Evolutionary conservation across 2,888 invertebrate species (phyloP).

Genomic region (Sepioteuthis lessoniana): DNA sequence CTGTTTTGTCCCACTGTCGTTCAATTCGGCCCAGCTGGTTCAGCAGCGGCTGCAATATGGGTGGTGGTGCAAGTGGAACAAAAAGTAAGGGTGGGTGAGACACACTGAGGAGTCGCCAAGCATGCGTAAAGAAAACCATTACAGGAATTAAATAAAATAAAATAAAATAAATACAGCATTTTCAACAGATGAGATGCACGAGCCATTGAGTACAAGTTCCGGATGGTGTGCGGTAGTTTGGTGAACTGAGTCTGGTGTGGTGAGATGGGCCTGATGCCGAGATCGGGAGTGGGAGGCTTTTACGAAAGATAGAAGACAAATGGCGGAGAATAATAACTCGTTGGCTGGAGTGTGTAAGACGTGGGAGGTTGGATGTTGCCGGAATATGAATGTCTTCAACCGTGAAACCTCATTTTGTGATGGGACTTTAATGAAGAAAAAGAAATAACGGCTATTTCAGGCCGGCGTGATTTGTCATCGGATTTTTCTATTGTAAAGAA

Average conservation of each 20-base stretch:
- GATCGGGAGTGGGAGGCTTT: not conserved
- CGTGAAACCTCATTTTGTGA: not conserved
- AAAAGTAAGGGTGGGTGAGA: not conserved
- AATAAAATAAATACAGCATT: not conserved
- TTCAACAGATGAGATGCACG: not conserved
- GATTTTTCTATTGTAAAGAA: not conserved
- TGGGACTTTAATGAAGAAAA: not conserved
- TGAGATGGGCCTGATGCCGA: not conserved
- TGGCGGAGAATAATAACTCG: not conserved
- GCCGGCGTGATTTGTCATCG: not conserved
- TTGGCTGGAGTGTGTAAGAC: not conserved
- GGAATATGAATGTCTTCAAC: not conserved
- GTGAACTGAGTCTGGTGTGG: not conserved
- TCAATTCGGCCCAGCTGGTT: not conserved
- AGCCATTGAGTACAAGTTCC: not conserved
- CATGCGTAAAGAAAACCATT: conserved; percentile 33
- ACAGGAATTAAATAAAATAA: not conserved
- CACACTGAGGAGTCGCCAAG: conserved; percentile 8
- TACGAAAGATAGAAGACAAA: not conserved
- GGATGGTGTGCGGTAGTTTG: not conserved
- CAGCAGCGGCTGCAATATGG: not conserved
- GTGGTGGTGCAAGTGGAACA: not conserved
- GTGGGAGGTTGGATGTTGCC: not conserved
- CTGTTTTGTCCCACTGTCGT: not conserved
- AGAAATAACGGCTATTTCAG: not conserved